Base-by-base conservation (phyloP, 2,888 invertebrate species). In the Eupithecia exiguata region DNA sequence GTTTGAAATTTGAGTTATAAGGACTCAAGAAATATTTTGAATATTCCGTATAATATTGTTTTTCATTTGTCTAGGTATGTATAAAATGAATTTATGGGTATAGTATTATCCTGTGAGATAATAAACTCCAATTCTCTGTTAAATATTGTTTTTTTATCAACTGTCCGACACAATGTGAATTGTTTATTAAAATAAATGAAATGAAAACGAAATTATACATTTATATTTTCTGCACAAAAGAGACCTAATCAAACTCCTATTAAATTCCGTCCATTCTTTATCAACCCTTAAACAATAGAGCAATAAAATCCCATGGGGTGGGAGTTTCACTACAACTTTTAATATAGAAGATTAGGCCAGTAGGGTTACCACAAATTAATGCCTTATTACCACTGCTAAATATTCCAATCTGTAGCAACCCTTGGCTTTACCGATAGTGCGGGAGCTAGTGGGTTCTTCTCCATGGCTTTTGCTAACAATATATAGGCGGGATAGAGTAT, bases 301-400 rank as follows among this genome's bases (percentile, higher is more conserved):
- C 66, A 49, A 35, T 70, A 72, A 77, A 58, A 58, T 25, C 58
- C 53, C 40, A 40, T 10, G 35, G 66, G 66, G 46, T 62, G 76
- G 65, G 66, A 65, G 40, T 66, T 66, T 43, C 21, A 74, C 82
- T 82, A 81, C 77, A 84, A 86, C 70, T 86, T 86, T 84, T 87
- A 87, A 87, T 87, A 87, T 82, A 82, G 81, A 77, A 87, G 89
- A 89, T 90, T 88, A 90, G 78, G 38, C 74, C 78, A 82, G 83
- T 84, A 82, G 77, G 84, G 86, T 79, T 80, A 74, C 85, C 86
- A 79, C 88, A 86, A 91, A 92, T 92, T 91, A 92, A 92, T 89
- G 86, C 87, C 83, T 89, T 86, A 89, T 92, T 89, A 89, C 85
- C 79, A 82, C 83, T 88, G 86, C 80, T 88, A 89, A 86, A 87